These are phyloP conservation scores for Standfussiana lucernea DNA, from an alignment of 2,888 invertebrate species.

Conservation along the genomic window DNA sequence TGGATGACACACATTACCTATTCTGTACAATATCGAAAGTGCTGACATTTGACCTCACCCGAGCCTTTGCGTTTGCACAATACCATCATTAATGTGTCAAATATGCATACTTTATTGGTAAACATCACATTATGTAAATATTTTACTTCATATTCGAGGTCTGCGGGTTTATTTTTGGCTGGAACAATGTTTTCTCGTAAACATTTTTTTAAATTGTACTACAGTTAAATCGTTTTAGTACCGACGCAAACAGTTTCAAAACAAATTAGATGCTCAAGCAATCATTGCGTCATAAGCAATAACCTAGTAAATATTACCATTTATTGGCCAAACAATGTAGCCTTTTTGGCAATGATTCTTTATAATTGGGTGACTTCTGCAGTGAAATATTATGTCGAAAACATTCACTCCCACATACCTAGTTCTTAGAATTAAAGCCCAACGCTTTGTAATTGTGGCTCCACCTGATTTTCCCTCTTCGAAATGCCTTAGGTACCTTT, in stretches of 20 bases:
- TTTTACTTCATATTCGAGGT: conserved; percentile 40
- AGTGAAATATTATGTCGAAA: background rate
- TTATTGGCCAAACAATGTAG: conserved; percentile 20
- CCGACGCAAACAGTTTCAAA: conserved; percentile 11
- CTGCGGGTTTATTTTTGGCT: conserved; percentile 5
- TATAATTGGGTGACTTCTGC: conserved; percentile 10
- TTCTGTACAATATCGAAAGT: conserved; percentile 57
- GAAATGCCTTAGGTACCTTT: background rate
- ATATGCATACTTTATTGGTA: conserved; percentile 53
- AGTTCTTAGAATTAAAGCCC: background rate
- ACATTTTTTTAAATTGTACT: background rate
- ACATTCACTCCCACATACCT: background rate
- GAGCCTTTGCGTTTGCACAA: conserved; percentile 53
- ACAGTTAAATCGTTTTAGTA: conserved; percentile 10
- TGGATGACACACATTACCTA: conserved; percentile 27
- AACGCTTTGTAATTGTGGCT: background rate
- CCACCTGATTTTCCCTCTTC: background rate
- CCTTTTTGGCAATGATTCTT: conserved; percentile 20
- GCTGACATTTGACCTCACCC: conserved; percentile 55
- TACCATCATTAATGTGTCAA: conserved; percentile 44
- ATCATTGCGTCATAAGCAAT: too few species aligned
- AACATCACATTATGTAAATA: conserved; percentile 47
- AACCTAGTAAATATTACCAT: conserved; percentile 27
- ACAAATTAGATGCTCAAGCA: conserved; percentile 28
- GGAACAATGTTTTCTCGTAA: conserved; percentile 1